phyloP scores from a whole-genome alignment of 1,140 invertebrate species.

The Calephelis nemesis region DNA sequence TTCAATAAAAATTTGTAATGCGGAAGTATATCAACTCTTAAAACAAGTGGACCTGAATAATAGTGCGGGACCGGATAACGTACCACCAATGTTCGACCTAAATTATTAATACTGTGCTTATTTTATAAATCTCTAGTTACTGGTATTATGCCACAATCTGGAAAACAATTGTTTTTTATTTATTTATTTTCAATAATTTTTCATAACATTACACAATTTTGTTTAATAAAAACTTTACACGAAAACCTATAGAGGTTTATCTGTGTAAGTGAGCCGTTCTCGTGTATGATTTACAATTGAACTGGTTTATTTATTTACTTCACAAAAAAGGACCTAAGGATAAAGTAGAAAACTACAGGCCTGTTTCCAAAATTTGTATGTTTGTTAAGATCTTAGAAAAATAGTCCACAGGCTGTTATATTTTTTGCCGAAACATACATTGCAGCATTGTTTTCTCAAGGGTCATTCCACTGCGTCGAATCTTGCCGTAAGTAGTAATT shows the following conservation, averaged over 20 bases:
- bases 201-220: too few species aligned
- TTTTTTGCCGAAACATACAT: neutral
- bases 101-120: neutral
- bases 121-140: neutral
- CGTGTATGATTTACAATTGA: too few species aligned
- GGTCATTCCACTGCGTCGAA: too few species aligned
- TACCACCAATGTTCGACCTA: neutral
- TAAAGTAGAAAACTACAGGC: slow-evolving; percentile 7
- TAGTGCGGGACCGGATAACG: neutral
- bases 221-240: too few species aligned
- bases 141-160: slow-evolving; percentile 1
- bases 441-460: neutral
- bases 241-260: too few species aligned
- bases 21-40: neutral
- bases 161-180: too few species aligned
- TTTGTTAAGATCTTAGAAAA: neutral
- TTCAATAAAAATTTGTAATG: neutral
- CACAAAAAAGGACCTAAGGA: slow-evolving; percentile 8
- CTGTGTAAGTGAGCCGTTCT: too few species aligned
- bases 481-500: too few species aligned
- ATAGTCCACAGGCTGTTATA: slow-evolving; percentile 1
- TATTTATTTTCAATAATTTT: too few species aligned
- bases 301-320: too few species aligned
- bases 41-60: neutral
- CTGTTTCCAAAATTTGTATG: slow-evolving; percentile 6